Base-by-base conservation (phyloP, 2,888 invertebrate genomes). In the Troides helena region DNA sequence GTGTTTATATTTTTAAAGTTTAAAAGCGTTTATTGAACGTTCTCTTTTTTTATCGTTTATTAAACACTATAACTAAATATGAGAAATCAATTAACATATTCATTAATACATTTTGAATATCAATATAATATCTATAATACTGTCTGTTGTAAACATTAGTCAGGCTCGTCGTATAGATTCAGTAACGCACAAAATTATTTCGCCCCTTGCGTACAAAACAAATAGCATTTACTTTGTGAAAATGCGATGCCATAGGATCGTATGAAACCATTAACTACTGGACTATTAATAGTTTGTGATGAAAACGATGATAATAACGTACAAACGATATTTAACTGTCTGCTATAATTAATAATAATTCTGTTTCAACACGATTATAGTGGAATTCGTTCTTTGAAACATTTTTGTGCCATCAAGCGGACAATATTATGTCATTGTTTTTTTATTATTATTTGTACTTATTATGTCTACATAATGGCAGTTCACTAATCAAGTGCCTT, bases 371-470 rank as follows among this genome's bases (percentile, higher is more conserved):
- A 77, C 81, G 80, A 81, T 78, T 79, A 83, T 78, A 76, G 78
- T 77, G 77, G 78, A 75, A 76, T 79, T 81, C 82, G 81, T 86
- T 81, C 83, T 77, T 85, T 84, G 87, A 86, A 89, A 89, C 87
- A 88, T 87, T 86, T 80, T 84, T 84, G 91, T 92, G 92, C 92
- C 91, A 92, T 92, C 85, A 80, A 70, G 86, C 85, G 84, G 86
- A 88, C 89, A 81, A 83, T 85, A 84, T 85, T 81, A 80, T 76
- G 78, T 86, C 81, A 87, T 84, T 83, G 86, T 81, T 80, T 84
- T 87, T 53, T n/a, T 53, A 53, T 46, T 46, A 46, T 46, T 80
- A 80, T 87, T 86, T 91, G 91, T 92, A 92, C 91, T 92, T 92
- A 92, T 89, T 81, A 79, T 77, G 77, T 78, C 74, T 78, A 78